Conservation (phyloP, 2,113 vertebrate genomes). For the Nipponia nippon region DNA sequence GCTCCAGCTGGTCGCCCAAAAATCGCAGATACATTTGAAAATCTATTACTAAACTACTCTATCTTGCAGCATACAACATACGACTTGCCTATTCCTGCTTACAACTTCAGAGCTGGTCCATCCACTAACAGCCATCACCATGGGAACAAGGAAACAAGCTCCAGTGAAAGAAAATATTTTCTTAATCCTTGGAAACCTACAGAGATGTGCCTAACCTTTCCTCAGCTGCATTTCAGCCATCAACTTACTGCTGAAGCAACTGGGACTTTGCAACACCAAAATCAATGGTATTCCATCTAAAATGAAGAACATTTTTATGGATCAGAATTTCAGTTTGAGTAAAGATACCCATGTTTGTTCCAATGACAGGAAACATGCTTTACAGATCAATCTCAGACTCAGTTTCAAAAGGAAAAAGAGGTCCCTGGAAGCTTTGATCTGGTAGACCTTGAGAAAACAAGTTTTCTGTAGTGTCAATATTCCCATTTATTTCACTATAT, state of each 20-base stretch:
- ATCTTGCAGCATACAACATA: neutral
- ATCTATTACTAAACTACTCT: neutral
- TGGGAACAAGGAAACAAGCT: conserved; percentile 13
- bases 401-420: neutral
- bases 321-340: neutral
- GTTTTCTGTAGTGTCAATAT: neutral
- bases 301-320: neutral
- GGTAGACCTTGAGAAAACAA: neutral
- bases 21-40: neutral
- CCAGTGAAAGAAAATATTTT: neutral
- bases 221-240: neutral
- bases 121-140: neutral
- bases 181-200: neutral
- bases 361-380: neutral
- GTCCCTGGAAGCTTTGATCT: neutral
- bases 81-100: neutral
- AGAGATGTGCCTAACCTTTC: neutral
- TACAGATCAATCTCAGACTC: neutral
- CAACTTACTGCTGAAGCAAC: neutral
- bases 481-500: neutral
- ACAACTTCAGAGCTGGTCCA: neutral
- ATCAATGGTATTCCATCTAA: neutral
- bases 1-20: neutral
- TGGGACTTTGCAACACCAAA: neutral
- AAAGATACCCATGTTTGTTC: neutral